Evolutionary conservation across 2,797 vertebrate genomes (phyloP), one percentile per base, ranked within the genome.

Genomic region (Chelmon rostratus): DNA sequence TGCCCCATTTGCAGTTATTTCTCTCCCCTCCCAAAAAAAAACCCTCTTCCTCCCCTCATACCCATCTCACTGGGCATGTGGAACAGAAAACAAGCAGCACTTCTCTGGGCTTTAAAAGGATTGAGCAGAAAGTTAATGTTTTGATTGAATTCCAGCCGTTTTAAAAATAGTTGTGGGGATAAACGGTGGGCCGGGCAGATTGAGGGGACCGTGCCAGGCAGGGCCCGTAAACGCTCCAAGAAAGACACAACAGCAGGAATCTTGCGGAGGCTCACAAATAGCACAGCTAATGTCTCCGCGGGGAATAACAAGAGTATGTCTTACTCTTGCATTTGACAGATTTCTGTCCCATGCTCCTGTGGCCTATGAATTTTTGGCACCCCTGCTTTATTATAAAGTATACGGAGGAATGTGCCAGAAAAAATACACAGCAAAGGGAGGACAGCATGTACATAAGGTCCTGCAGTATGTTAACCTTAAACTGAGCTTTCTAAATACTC

Each of bases 131-230:
- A 86, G 87, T 86, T 81, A 86, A 86, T 93, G 92, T 94, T 95
- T 94, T 95, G 91, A 94, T 93, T 91, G 90, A 94, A 95, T 95
- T 94, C 93, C 94, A 91, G 87, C 71, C 23, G 78, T 86, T 93
- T 93, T 93, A 95, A 94, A 95, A 94, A 94, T 95, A 95, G 94
- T 92, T 82, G 61, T 78, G 83, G 63, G 90, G 92, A 92, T 93
- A 89, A 93, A 85, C 56, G 78, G 89, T 88, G 88, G 89, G 89
- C 68, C 35, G 76, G 86, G 88, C 89, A 84, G 73, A 90, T 87
- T 5, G 33, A 69, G 71, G 82, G 70, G 83, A 78, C 86, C 1
- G 50, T 90, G 90, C 87, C 91, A 93, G 88, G 81, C 89, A 70
- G 66, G 78, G 71, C 84, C 84, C 68, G 76, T 89, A 85, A 92